These are phyloP conservation scores for Odontophorus gujanensis DNA, from an alignment of 2,113 vertebrate genomes.

Conservation along the genomic window DNA sequence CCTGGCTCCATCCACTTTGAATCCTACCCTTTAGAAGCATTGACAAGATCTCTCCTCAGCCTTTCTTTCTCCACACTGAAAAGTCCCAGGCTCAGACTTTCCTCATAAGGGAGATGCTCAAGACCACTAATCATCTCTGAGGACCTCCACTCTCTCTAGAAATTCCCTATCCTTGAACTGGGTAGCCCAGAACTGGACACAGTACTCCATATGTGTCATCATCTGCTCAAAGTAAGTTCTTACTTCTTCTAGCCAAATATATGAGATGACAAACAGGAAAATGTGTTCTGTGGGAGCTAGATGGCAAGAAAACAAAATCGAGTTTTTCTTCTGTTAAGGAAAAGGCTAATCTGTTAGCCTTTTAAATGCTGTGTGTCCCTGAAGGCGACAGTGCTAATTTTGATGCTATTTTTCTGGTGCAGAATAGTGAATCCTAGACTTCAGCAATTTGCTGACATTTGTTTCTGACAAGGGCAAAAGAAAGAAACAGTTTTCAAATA, in stretches of 20 bases:
- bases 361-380: background rate
- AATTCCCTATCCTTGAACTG: too few species aligned
- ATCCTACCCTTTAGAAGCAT: too few species aligned
- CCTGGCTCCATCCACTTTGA: too few species aligned
- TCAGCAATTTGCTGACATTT: background rate
- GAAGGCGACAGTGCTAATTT: background rate
- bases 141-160: too few species aligned
- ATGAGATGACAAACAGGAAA: background rate
- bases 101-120: too few species aligned
- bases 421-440: background rate
- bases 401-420: background rate
- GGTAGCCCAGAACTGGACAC: too few species aligned
- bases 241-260: background rate
- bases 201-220: too few species aligned
- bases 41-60: too few species aligned
- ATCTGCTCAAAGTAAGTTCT: background rate
- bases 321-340: constrained; percentile 13
- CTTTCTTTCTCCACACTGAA: too few species aligned
- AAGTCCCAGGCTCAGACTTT: too few species aligned
- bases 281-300: constrained; percentile 3
- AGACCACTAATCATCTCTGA: too few species aligned
- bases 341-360: constrained; percentile 12
- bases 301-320: constrained; percentile 38
- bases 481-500: background rate
- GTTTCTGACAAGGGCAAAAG: background rate